Conservation (phyloP, 2,113 vertebrate species). For the Macrotis lagotis region DNA sequence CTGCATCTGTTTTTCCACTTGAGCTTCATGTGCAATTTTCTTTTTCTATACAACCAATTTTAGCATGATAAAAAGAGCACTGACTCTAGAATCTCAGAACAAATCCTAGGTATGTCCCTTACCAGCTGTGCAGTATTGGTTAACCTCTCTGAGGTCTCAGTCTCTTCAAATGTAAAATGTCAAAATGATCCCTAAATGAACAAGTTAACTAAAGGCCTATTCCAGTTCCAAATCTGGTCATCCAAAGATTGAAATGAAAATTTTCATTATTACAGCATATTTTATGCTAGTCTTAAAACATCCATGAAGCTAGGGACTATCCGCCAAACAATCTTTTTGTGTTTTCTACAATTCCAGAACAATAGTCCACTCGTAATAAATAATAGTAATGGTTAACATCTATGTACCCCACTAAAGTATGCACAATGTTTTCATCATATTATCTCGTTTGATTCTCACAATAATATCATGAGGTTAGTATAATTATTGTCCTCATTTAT, state of each 20-base stretch:
- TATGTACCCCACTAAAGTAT: neutral
- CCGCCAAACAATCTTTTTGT: neutral
- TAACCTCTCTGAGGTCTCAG: neutral
- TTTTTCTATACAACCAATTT: neutral
- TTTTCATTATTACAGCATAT: neutral
- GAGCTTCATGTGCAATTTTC: neutral
- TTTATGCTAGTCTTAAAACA: neutral
- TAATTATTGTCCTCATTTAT: neutral
- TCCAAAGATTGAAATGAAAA: neutral
- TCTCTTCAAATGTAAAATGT: neutral
- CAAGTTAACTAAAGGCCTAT: neutral
- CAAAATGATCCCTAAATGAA: neutral
- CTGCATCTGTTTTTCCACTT: neutral
- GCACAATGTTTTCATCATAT: neutral
- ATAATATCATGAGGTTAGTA: neutral
- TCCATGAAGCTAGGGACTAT: neutral
- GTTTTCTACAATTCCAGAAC: neutral
- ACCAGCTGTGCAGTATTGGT: neutral
- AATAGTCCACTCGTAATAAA: neutral
- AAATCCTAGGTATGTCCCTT: neutral
- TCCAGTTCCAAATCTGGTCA: neutral
- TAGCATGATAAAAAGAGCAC: neutral
- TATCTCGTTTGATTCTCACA: neutral
- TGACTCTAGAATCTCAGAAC: neutral
- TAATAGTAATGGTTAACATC: neutral